Percentiles rank a stretch among this genome's conserved stretches.
These are phyloP conservation scores for Dendrolimus kikuchii DNA, from an alignment of 1,140 invertebrate species.

Conservation along the genomic window DNA sequence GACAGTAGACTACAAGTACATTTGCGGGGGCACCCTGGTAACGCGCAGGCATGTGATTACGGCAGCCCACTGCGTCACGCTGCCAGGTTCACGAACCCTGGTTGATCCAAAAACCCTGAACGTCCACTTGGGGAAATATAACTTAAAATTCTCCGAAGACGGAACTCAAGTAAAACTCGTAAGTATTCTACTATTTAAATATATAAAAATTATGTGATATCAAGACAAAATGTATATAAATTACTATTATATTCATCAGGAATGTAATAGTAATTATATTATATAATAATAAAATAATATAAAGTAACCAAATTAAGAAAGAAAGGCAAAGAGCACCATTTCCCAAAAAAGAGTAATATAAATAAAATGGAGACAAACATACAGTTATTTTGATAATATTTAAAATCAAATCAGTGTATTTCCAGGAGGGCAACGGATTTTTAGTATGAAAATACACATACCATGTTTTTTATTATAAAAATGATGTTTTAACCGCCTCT, in stretches of 20 bases:
- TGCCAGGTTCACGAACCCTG: slow-evolving; percentile 31
- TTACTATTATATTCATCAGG: neutral
- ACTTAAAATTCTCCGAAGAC: slow-evolving; percentile 62
- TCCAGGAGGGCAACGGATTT: too few species aligned
- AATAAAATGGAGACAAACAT: too few species aligned
- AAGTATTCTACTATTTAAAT: slow-evolving; percentile 16
- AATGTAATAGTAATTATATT: too few species aligned
- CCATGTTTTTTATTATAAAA: too few species aligned
- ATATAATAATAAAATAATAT: too few species aligned
- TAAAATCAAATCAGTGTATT: too few species aligned
- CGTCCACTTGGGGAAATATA: slow-evolving; percentile 68
- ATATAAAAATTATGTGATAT: neutral
- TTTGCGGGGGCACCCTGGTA: slow-evolving; percentile 88
- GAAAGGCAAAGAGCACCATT: too few species aligned
- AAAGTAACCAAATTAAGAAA: too few species aligned
- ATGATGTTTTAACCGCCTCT: too few species aligned
- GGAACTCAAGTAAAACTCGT: slow-evolving; percentile 61
- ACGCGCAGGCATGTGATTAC: slow-evolving; percentile 83
- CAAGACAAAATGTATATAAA: neutral
- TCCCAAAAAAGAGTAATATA: too few species aligned
- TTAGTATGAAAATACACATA: too few species aligned
- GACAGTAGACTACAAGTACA: slow-evolving; percentile 69
- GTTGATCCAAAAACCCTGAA: slow-evolving; percentile 60
- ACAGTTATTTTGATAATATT: too few species aligned
- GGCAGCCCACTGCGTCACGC: slow-evolving; percentile 85